phyloP scores from a whole-genome alignment of 2,888 invertebrate species.

The Allophyes oxyacanthae region DNA sequence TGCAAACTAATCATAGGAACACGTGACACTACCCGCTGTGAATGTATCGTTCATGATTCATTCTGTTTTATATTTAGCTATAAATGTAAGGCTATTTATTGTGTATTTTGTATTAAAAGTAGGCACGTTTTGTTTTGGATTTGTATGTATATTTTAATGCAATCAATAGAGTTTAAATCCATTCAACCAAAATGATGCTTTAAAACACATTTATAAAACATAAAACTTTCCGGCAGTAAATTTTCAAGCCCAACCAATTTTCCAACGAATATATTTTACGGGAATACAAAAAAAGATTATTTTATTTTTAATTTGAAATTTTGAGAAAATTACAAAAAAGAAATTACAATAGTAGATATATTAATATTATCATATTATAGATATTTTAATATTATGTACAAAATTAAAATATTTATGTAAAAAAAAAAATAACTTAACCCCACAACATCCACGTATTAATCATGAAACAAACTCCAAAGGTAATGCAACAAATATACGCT shows the following conservation, averaged over 20 bases:
- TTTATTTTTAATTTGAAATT: too few relatives aligned
- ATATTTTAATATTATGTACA: too few relatives aligned
- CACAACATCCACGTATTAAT: conserved; percentile 43
- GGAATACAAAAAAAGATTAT: too few relatives aligned
- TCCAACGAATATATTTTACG: too few relatives aligned
- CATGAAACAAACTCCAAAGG: conserved; percentile 55
- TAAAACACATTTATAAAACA: too few relatives aligned
- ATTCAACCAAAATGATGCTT: too few relatives aligned
- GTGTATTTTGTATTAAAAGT: conserved; percentile 26
- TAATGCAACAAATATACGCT: conserved; percentile 66
- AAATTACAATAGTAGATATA: too few relatives aligned
- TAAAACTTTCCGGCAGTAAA: too few relatives aligned
- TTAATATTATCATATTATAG: too few relatives aligned
- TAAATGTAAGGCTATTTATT: conserved; percentile 43
- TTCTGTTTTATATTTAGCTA: conserved; percentile 58
- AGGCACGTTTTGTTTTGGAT: conserved; percentile 16
- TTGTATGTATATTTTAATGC: conserved; percentile 4
- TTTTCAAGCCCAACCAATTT: too few relatives aligned
- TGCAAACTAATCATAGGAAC: conserved; percentile 80
- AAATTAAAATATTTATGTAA: not conserved
- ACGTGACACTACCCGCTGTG: conserved; percentile 72
- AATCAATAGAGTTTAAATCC: conserved; percentile 2
- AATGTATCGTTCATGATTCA: conserved; percentile 60
- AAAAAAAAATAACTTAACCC: conserved; percentile 31
- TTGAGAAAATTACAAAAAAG: too few relatives aligned